A percentile compares a stretch with the other conserved stretches of the same genome.
Conservation (phyloP, 2,888 invertebrate genomes). For the Apamea crenata region DNA sequence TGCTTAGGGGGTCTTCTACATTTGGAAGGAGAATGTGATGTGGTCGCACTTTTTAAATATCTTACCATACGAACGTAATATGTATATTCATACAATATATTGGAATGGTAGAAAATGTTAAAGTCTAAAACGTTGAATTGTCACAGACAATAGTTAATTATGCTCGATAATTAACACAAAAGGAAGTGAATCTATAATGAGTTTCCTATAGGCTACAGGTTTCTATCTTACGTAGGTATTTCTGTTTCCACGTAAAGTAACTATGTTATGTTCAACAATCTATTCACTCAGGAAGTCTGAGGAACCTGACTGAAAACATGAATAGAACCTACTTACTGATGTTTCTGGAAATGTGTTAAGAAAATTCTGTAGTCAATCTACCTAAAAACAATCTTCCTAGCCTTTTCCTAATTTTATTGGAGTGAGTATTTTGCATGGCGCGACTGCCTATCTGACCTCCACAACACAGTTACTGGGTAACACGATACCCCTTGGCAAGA, state of each 20-base stretch:
- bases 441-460: background rate
- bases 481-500: background rate
- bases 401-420: too few species aligned
- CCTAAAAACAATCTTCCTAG: background rate
- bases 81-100: background rate
- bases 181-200: constrained; percentile 56
- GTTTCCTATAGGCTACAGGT: constrained; percentile 31
- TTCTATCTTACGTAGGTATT: constrained; percentile 6
- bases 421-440: background rate
- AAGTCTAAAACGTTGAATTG: constrained; percentile 6
- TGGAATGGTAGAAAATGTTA: background rate
- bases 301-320: constrained; percentile 10
- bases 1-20: constrained; percentile 27
- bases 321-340: background rate
- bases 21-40: background rate
- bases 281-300: constrained; percentile 11
- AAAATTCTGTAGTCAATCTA: background rate
- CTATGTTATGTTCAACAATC: constrained; percentile 30
- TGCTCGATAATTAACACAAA: constrained; percentile 33
- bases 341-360: background rate
- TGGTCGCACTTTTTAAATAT: background rate
- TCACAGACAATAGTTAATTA: constrained; percentile 38
- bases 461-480: background rate
- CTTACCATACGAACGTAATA: background rate
- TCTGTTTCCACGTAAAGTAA: background rate